Evolutionary conservation across 2,888 invertebrate genomes (phyloP).

Genomic region (Nephrocerus scutellatus): DNA sequence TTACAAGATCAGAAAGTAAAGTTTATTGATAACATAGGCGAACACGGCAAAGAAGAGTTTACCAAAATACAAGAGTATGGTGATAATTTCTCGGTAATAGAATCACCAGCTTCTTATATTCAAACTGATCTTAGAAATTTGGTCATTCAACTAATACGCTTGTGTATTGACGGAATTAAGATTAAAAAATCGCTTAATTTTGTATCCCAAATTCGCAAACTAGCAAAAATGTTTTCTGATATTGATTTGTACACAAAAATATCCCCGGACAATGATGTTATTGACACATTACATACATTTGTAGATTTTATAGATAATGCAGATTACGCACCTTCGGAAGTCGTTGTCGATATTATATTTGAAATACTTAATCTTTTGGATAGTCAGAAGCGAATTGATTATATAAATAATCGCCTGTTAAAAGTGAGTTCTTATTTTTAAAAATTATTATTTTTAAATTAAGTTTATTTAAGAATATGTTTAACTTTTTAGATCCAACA

Average conservation of each 20-base stretch:
- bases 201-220: slow-evolving; percentile 50
- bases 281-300: slow-evolving; percentile 33
- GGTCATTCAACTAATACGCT: slow-evolving; percentile 33
- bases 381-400: slow-evolving; percentile 50
- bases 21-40: slow-evolving; percentile 45
- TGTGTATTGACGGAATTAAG: slow-evolving; percentile 54
- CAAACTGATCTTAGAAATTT: slow-evolving; percentile 34
- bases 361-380: slow-evolving; percentile 53
- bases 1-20: slow-evolving; percentile 52
- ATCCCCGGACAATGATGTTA: slow-evolving; percentile 36
- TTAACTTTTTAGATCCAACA: slow-evolving; percentile 29
- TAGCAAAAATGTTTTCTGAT: slow-evolving; percentile 55
- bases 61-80: slow-evolving; percentile 2
- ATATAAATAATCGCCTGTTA: slow-evolving; percentile 52
- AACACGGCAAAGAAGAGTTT: slow-evolving; percentile 21
- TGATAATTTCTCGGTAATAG: background rate
- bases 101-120: slow-evolving; percentile 12
- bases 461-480: slow-evolving; percentile 6
- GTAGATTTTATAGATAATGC: slow-evolving; percentile 28
- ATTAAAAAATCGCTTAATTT: slow-evolving; percentile 48
- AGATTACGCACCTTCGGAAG: slow-evolving; percentile 50
- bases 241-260: slow-evolving; percentile 49
- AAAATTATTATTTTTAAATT: slow-evolving; percentile 3
- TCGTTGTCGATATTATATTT: slow-evolving; percentile 59
- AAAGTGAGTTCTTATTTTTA: slow-evolving; percentile 47